These are phyloP conservation scores for Drymodes brunneopygia DNA, from an alignment of 2,113 vertebrate species.

Conservation along the genomic window DNA sequence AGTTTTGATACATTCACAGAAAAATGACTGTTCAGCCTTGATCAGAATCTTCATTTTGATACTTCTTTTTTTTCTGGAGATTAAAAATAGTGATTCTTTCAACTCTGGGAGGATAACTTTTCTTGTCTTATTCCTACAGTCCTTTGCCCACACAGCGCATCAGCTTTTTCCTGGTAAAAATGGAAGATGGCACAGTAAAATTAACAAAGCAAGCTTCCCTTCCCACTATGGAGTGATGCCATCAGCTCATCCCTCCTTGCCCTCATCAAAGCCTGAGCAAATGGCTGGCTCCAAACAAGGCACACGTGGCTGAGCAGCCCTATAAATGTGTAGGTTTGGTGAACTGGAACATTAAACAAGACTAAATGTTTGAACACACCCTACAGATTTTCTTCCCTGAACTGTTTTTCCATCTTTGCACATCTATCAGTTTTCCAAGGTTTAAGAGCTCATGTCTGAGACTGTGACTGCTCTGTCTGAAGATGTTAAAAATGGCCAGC, in stretches of 20 bases:
- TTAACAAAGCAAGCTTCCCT: not conserved
- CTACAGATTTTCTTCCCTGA: not conserved
- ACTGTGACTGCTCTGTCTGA: not conserved
- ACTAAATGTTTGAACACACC: not conserved
- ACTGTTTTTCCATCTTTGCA: not conserved
- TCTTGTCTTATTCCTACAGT: not conserved
- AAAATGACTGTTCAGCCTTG: not conserved
- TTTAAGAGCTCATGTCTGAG: not conserved
- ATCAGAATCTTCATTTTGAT: not conserved
- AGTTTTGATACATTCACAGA: not conserved
- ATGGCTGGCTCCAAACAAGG: not conserved
- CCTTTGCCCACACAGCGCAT: fast-evolving
- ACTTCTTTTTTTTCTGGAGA: not conserved
- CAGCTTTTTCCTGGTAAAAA: not conserved
- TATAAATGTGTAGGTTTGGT: not conserved
- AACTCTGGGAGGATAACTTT: not conserved
- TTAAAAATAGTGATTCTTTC: not conserved
- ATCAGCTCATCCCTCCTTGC: not conserved
- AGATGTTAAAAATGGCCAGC: not conserved
- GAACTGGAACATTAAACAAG: not conserved
- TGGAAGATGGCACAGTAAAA: not conserved
- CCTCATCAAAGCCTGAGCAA: not conserved
- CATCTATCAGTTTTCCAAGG: not conserved
- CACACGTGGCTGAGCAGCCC: not conserved
- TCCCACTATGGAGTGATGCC: not conserved